phyloP scores from a whole-genome alignment of 2,888 invertebrate species.

The Mesochorus sp. region DNA sequence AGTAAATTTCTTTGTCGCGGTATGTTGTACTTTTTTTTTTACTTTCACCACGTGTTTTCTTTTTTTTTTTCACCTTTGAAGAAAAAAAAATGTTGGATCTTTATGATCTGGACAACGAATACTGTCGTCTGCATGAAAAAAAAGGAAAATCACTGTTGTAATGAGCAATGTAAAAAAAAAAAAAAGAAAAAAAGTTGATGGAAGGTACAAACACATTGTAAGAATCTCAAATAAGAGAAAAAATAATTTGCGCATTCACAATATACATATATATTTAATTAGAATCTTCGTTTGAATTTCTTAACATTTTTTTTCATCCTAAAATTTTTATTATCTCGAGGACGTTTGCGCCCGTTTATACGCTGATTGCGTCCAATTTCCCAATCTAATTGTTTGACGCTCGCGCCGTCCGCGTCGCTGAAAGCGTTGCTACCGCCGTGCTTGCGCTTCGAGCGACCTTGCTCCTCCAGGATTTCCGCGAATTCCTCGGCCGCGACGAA shows the following conservation, averaged over 20 bases:
- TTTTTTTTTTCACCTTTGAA: background rate
- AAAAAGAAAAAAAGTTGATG: background rate
- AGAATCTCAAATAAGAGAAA: constrained; percentile 20
- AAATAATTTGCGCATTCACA: constrained; percentile 36
- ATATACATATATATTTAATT: constrained; percentile 55
- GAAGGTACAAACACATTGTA: constrained; percentile 38
- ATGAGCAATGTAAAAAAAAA: constrained; percentile 21
- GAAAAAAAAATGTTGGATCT: background rate
- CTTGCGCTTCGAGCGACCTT: constrained; percentile 85
- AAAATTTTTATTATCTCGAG: constrained; percentile 64
- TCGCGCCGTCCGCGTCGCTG: constrained; percentile 90
- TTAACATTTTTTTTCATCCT: constrained; percentile 69
- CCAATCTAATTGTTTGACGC: constrained; percentile 91
- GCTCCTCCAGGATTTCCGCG: constrained; percentile 93
- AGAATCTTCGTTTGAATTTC: constrained; percentile 67
- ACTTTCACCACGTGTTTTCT: background rate
- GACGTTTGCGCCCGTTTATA: constrained; percentile 64
- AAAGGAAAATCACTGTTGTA: background rate
- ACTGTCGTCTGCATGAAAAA: background rate
- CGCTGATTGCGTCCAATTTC: constrained; percentile 86
- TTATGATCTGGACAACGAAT: constrained; percentile 8
- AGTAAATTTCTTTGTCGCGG: background rate
- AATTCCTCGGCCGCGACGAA: constrained; percentile 96
- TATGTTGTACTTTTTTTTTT: constrained; percentile 11
- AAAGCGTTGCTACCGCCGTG: constrained; percentile 88